Evolutionary conservation across 2,888 invertebrate genomes (phyloP), one percentile per base, ranked within the genome.

Genomic region (Folsomia manolachei): DNA sequence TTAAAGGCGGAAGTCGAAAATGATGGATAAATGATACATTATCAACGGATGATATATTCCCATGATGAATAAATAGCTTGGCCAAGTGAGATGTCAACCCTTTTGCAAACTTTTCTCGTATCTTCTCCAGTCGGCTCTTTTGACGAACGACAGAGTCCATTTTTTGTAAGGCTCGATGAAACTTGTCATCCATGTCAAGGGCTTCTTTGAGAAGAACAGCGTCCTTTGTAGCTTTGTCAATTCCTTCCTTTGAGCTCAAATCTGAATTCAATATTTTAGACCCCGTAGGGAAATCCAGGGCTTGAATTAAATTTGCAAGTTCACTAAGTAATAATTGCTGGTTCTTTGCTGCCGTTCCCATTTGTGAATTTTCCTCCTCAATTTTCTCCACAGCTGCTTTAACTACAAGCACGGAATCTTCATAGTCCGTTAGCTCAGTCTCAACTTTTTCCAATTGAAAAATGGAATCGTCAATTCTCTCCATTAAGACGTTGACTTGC

Each of bases 61-160:
- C 96, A 86, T 95, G 89, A 85, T 97, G 95, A 82, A 96, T 94
- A 81, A 98, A 95, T 68, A 95, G 87, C 86, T 97, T 97, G 84
- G 96, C 96, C 67, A 98, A 87, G 84, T 97, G 95, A 23, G 95
- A 89, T 74, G 92, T 91, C 69, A 97, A 89, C 62, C 91, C 90
- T 71, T 90, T 89, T 0, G 94, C 91, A 83, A 95, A 94, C 83
- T 90, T 90, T 52, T 88, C 88, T 82, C 90, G 90, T 82, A 91
- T 88, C 82, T 90, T 91, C 76, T 91, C 91, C 78, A 93, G 89
- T 62, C 90, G 88, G 81, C 90, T 89, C 81, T 89, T 88, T 83
- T 94, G 94, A 83, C 94, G 93, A 82, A 91, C 90, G 0, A 93
- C 91, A 18, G 93, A 93, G 62, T 88, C 88, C 84, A 94, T 85